A percentile compares a stretch with the other conserved stretches of the same genome.
Evolutionary conservation across 2,888 invertebrate genomes (phyloP).

Genomic region (Lasioglossum vierecki): DNA sequence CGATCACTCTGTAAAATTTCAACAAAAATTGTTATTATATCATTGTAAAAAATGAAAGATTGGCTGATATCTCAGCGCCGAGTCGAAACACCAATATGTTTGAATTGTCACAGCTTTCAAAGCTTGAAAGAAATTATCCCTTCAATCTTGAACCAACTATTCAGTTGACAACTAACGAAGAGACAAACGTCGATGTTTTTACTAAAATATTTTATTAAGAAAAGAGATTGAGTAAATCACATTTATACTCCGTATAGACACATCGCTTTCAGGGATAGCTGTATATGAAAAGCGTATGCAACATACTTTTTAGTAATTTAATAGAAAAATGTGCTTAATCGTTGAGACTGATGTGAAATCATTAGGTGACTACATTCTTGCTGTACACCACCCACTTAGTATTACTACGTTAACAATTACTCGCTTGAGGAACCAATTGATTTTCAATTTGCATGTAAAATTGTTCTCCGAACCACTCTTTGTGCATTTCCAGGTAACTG

Average conservation of each 20-base stretch:
- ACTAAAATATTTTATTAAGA: not conserved
- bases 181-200: not conserved
- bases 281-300: constrained; percentile 23
- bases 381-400: constrained; percentile 34
- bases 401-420: constrained; percentile 47
- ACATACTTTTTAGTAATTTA: constrained; percentile 23
- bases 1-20: too few relatives aligned
- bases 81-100: too few relatives aligned
- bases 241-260: not conserved
- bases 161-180: not conserved
- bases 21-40: too few relatives aligned
- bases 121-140: too few relatives aligned
- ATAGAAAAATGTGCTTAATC: constrained; percentile 48
- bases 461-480: constrained; percentile 92
- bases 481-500: constrained; percentile 91
- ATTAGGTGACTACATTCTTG: constrained; percentile 25
- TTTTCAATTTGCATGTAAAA: constrained; percentile 87
- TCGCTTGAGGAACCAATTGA: constrained; percentile 46
- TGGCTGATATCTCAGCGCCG: too few relatives aligned
- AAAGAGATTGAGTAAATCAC: constrained; percentile 9
- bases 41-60: too few relatives aligned
- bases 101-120: too few relatives aligned
- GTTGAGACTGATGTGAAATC: constrained; percentile 26
- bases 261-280: not conserved
- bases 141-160: too few relatives aligned